Percentiles rank a stretch among this genome's conserved stretches.
These are phyloP conservation scores for Gallinago stenura DNA, from an alignment of 2,797 vertebrate species.

Conservation along the genomic window DNA sequence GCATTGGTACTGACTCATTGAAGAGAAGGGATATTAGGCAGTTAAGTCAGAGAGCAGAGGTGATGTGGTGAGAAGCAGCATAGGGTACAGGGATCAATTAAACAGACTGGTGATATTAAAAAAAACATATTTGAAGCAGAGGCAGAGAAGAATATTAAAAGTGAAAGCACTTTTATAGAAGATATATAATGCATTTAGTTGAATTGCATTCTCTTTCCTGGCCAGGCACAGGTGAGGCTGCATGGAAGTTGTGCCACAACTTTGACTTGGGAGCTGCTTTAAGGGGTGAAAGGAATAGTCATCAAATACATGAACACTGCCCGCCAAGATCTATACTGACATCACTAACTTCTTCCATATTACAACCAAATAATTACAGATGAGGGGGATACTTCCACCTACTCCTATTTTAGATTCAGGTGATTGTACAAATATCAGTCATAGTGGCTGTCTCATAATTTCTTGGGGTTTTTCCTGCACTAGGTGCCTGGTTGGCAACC, in stretches of 20 bases:
- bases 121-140: not conserved
- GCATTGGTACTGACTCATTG: not conserved
- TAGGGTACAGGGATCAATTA: not conserved
- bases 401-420: not conserved
- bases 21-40: not conserved
- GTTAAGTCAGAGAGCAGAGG: not conserved
- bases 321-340: not conserved
- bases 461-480: not conserved
- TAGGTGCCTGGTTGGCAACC: conserved; percentile 90
- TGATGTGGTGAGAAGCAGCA: not conserved
- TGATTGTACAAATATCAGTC: not conserved
- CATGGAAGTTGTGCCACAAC: not conserved
- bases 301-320: not conserved
- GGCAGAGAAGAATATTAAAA: not conserved
- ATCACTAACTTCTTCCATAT: not conserved
- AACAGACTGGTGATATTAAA: not conserved
- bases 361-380: not conserved
- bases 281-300: not conserved
- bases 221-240: not conserved
- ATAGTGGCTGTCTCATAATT: not conserved
- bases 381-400: not conserved
- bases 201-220: not conserved
- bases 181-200: not conserved
- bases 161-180: not conserved
- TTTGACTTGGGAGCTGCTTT: not conserved